Evolutionary conservation across 2,113 vertebrate species (phyloP), one percentile per base, ranked within the genome.

Genomic region (Chaetops frenatus): DNA sequence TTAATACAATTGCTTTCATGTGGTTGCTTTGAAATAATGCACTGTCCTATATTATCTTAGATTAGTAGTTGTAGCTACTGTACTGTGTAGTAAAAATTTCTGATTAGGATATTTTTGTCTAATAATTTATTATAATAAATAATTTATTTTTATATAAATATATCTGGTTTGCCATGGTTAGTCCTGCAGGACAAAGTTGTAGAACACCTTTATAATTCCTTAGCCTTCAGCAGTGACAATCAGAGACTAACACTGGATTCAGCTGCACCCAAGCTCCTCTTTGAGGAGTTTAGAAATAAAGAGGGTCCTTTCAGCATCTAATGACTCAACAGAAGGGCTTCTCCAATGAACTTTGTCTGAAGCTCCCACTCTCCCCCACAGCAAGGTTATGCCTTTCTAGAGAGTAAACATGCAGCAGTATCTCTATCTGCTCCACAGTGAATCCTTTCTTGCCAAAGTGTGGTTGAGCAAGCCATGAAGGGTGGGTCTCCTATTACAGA

Each of bases 281-380:
- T 24, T 51, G 31, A 36, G 42, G 20, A 57, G 36, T 67, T 77
- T 18, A 44, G 53, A 44, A 51, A 51, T 27, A 33, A 22, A 69
- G 36, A 2, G 11, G 2, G 7, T 77, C 9, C 22, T 58, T 66
- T 69, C 62, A 60, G 61, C 27, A 33, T 33, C 12, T 77, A 22
- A 18, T 0, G 0, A 19, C 22, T 67, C 44, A 31, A 8, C 10
- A 17, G 45, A 44, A 51, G 5, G 15, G 10, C 17, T 77, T 60
- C 33, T 69, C 27, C 38, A 44, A 36, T 15, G 14, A 51, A 6
- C 11, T 12, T 44, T 44, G 5, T 29, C 42, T 57, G 62, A 28
- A 69, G 45, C 27, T 69, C 53, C 18, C 38, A 19, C 33, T 51
- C 18, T 60, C 18, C 22, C 22, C 38, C 36, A 15, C 31, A 42